These are phyloP conservation scores for Formica exsecta DNA, from an alignment of 1,140 invertebrate species.

Conservation along the genomic window DNA sequence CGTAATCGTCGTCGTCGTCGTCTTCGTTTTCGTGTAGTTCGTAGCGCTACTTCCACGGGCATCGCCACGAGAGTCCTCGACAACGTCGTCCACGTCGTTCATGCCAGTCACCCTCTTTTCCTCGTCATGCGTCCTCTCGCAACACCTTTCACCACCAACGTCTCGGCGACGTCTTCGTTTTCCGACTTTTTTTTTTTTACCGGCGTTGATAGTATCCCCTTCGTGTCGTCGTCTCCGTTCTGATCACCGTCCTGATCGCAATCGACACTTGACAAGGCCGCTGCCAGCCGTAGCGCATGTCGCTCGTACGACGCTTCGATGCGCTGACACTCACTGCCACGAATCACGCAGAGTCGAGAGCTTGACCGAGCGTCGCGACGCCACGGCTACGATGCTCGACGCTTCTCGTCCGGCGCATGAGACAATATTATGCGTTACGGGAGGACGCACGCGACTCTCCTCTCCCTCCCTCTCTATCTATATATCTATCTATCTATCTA, in stretches of 20 bases:
- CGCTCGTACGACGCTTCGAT: conserved; percentile 45
- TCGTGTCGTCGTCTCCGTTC: conserved; percentile 25
- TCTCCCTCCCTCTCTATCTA: conserved; percentile 1
- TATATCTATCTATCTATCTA: too few species aligned
- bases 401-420: conserved; percentile 15
- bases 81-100: conserved; percentile 65
- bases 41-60: conserved; percentile 63
- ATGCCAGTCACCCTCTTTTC: conserved; percentile 63
- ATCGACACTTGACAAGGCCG: conserved; percentile 12
- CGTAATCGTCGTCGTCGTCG: conserved; percentile 53
- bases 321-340: conserved; percentile 48
- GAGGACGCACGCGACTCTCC: not conserved
- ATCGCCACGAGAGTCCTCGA: conserved; percentile 67
- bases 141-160: conserved; percentile 24
- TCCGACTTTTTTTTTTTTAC: not conserved
- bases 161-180: too few species aligned
- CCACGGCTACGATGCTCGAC: conserved; percentile 25
- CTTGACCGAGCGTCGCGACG: conserved; percentile 36
- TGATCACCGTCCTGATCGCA: conserved; percentile 4
- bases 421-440: not conserved
- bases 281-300: conserved; percentile 45
- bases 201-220: not conserved
- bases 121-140: conserved; percentile 43
- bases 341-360: conserved; percentile 46
- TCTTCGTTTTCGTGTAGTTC: not conserved